Base-by-base conservation (phyloP, 1,140 invertebrate species). In the Apocrypta bakeri region DNA sequence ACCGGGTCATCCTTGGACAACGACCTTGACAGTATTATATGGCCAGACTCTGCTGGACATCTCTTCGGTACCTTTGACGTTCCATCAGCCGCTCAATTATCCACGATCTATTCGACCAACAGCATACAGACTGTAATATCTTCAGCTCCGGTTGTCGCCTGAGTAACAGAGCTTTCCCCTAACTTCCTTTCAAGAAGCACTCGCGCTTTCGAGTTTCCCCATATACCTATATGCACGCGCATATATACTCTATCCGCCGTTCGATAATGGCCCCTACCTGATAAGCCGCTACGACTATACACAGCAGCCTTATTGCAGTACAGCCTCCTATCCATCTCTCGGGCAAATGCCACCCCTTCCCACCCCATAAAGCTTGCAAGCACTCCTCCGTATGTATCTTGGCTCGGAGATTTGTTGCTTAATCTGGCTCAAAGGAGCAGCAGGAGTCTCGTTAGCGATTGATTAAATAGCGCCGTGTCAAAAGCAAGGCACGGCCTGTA, bases 41-140 rank as follows among this genome's bases (percentile, higher is more conserved):
- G n/a, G 48, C 1, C 48, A 14, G 21, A 21, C 48, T 56, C 21
- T n/a, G 48, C 48, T 56, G 48, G 48, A 56, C 17, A 0, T 56
- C 48, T 17, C 14, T 6, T 0, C 48, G 27, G 64, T 25, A 66
- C 77, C 84, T 83, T 81, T 76, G 66, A 77, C 85, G 85, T 85
- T 81, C 86, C 85, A 85, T 85, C 85, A 87, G 74, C 73, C 77
- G 84, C 83, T 83, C 77, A 82, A 87, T 85, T 85, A 9, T 71
- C 27, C 66, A 40, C n/a, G n/a, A n/a, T n/a, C 21, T 21, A 17
- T 6, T 17, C 17, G 48, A 4, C 33, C 9, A 2, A 37, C 33
- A 4, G 33, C 33, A 37, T 4, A 9, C 33, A 48, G 21, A 48
- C 42, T 48, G 21, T 48, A 48, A 48, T 48, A 48, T 56, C 48